Conservation (phyloP, 1,140 invertebrate genomes). For the Tribolium castaneum region DNA sequence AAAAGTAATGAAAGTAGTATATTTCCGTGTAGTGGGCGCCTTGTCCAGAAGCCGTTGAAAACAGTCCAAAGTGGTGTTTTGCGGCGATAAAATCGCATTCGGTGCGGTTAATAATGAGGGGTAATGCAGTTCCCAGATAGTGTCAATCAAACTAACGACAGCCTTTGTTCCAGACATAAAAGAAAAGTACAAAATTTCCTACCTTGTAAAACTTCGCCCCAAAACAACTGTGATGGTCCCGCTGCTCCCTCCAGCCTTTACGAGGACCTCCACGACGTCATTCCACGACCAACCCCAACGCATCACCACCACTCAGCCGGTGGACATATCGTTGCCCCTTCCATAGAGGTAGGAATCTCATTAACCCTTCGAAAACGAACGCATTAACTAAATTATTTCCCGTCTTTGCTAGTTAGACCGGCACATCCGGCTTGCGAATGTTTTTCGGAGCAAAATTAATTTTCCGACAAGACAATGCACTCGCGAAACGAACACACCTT, state of each 20-base stretch:
- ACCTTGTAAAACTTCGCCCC: slow-evolving; percentile 75
- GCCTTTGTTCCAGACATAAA: slow-evolving; percentile 72
- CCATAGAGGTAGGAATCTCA: slow-evolving; percentile 64
- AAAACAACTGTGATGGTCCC: slow-evolving; percentile 65
- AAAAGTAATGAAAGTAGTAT: no score
- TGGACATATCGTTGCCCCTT: slow-evolving; percentile 65
- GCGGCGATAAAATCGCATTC: slow-evolving; percentile 18
- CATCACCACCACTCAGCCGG: slow-evolving; percentile 64
- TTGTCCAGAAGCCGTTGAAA: background rate
- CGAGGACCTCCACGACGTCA: slow-evolving; percentile 71
- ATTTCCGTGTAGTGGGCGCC: no score
- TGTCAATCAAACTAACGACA: slow-evolving; percentile 44
- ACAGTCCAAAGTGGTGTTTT: slow-evolving; percentile 15
- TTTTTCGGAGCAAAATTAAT: background rate
- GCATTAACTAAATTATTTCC: slow-evolving; percentile 20
- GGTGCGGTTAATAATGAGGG: slow-evolving; percentile 14
- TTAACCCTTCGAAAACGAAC: slow-evolving; percentile 2
- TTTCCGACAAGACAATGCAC: slow-evolving; percentile 22
- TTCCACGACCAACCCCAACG: slow-evolving; percentile 64
- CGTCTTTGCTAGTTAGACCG: background rate
- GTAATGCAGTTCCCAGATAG: slow-evolving; percentile 41
- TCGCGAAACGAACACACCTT: background rate
- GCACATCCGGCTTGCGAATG: slow-evolving; percentile 8
- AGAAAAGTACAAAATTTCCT: slow-evolving; percentile 78
- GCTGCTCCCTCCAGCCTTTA: slow-evolving; percentile 68